Evolutionary conservation across 2,113 vertebrate genomes (phyloP).

Genomic region (Crotalus tigris): DNA sequence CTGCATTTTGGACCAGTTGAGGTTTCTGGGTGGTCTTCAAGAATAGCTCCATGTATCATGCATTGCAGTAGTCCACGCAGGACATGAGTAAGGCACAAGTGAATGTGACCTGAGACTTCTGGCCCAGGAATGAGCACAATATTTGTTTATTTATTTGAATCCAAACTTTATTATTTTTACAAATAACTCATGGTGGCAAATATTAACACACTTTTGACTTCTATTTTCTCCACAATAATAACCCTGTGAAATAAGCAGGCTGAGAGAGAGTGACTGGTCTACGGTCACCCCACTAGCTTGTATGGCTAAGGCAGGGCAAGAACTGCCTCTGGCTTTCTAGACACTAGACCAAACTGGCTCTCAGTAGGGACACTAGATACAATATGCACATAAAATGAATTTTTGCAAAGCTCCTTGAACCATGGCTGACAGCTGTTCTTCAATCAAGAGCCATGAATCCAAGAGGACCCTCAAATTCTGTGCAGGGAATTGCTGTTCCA

Average conservation of each 20-base stretch:
- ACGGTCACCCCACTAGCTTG: too few species aligned
- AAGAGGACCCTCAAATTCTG: not conserved
- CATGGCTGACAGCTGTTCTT: not conserved
- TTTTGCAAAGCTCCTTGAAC: too few species aligned
- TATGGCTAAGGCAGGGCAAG: too few species aligned
- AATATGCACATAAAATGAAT: not conserved
- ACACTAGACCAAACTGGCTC: too few species aligned
- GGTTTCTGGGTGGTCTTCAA: not conserved
- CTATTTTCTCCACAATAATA: not conserved
- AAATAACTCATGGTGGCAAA: not conserved
- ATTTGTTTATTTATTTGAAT: not conserved
- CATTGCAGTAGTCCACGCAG: not conserved
- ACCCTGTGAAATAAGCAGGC: too few species aligned
- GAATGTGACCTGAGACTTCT: not conserved
- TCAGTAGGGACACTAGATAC: too few species aligned
- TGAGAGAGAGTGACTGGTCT: too few species aligned
- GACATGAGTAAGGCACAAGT: not conserved
- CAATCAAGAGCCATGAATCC: not conserved
- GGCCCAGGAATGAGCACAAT: not conserved
- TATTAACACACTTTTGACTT: not conserved
- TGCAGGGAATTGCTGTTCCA: not conserved
- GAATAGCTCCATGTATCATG: not conserved
- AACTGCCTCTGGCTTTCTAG: too few species aligned
- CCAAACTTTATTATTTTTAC: not conserved
- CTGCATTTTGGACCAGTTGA: not conserved